phyloP scores from a whole-genome alignment of 2,888 invertebrate species.

The Apantesis nais region DNA sequence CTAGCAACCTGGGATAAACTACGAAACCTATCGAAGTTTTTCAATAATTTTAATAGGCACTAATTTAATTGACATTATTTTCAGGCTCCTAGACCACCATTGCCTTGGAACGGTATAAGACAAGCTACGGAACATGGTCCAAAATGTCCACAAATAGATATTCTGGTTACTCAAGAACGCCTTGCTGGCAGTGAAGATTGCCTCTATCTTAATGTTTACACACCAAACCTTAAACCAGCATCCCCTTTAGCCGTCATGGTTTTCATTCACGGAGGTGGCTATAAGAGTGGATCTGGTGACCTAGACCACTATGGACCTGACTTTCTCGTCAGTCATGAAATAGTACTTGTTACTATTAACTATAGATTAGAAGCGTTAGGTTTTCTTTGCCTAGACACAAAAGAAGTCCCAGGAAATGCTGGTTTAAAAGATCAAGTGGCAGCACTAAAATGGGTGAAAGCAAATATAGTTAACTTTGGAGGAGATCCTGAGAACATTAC shows the following conservation, averaged over 20 bases:
- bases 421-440: slow-evolving; percentile 62
- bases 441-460: slow-evolving; percentile 58
- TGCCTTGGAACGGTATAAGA: slow-evolving; percentile 58
- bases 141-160: slow-evolving; percentile 55
- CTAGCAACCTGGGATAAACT: neutral
- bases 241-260: slow-evolving; percentile 60
- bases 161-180: slow-evolving; percentile 37
- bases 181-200: slow-evolving; percentile 62
- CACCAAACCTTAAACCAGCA: slow-evolving; percentile 47
- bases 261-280: slow-evolving; percentile 64
- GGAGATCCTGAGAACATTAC: slow-evolving; percentile 62
- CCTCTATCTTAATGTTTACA: slow-evolving; percentile 63
- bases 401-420: slow-evolving; percentile 64
- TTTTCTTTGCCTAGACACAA: slow-evolving; percentile 56
- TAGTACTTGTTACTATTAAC: slow-evolving; percentile 64
- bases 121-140: slow-evolving; percentile 55
- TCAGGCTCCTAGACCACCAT: slow-evolving; percentile 59
- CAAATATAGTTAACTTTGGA: slow-evolving; percentile 58
- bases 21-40: fast-evolving
- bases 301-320: slow-evolving; percentile 59
- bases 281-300: slow-evolving; percentile 58
- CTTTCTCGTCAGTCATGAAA: slow-evolving; percentile 56
- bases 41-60: neutral
- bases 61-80: slow-evolving; percentile 14
- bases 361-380: slow-evolving; percentile 60